Conservation (phyloP, 2,113 vertebrate species). For the Hucho hucho region DNA sequence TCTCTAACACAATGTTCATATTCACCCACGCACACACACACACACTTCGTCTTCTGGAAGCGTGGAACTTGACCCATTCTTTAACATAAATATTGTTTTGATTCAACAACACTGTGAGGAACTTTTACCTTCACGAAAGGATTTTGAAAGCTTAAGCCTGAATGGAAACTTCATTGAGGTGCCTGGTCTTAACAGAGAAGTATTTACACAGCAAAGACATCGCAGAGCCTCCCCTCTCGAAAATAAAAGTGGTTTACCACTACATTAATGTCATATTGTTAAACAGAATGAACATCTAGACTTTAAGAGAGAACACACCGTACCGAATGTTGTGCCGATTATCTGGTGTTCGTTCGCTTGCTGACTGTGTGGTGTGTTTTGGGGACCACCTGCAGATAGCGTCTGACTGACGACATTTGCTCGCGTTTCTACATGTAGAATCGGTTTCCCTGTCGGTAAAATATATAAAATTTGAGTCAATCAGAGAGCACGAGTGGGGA, state of each 20-base stretch:
- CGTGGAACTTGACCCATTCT: conserved; percentile 10
- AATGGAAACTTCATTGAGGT: conserved; percentile 43
- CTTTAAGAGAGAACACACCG: neutral
- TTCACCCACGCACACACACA: neutral
- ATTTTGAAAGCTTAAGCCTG: conserved; percentile 3
- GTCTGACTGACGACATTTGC: no score
- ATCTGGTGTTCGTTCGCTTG: no score
- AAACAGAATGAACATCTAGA: conserved; percentile 6
- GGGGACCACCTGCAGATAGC: no score
- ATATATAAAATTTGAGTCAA: no score
- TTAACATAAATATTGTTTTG: conserved; percentile 12
- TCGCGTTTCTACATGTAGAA: no score
- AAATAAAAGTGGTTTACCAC: conserved; percentile 57
- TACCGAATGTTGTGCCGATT: no score
- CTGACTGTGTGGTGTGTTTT: no score
- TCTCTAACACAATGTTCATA: no score
- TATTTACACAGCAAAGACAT: conserved; percentile 30
- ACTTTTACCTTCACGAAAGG: conserved; percentile 29
- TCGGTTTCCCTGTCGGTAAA: no score
- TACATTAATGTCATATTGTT: conserved; percentile 53
- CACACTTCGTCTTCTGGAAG: neutral
- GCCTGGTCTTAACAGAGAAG: conserved; percentile 43
- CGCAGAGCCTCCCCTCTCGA: conserved; percentile 25
- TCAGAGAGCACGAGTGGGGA: no score
- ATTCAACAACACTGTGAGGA: conserved; percentile 22